Base-by-base conservation (phyloP, 2,888 invertebrate genomes). In the Gibbula magus region DNA sequence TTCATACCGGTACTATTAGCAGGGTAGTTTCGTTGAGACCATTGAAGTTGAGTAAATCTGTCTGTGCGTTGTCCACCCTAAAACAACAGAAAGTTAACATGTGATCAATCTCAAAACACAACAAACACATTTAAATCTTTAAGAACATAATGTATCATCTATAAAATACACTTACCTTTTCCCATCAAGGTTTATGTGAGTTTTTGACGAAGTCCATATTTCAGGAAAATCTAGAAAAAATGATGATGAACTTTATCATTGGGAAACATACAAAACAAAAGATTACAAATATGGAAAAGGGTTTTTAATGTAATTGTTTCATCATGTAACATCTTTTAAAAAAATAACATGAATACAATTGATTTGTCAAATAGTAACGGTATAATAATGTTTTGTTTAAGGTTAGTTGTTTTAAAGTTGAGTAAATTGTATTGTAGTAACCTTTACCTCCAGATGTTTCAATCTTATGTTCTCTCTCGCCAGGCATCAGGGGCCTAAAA, bases 381-480 rank as follows among this genome's bases (percentile, higher is more conserved):
- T n/a, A n/a, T n/a, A n/a, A n/a, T n/a, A n/a, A n/a, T n/a, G n/a
- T n/a, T n/a, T 75, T 35, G 35, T 35, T 29, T 8, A 5, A 51
- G 16, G 18, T 1, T 22, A 53, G 10, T n/a, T 5, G 3, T 13
- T n/a, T n/a, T n/a, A n/a, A n/a, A n/a, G 51, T 61, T 7, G 39
- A 39, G 13, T 13, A n/a, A 22, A 75, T 5, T 53, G 29, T 29
- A 0, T 29, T 7, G 3, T 3, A 25, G 13, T 29, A 25, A 22
- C 13, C n/a, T 16, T 16, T 79, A 82, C 84, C 84, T 75, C 84
- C 84, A 32, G 84, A 81, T 8, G 82, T 52, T 25, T 35, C 39
- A 75, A 25, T 80, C 53, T 61, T 76, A 76, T 78, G 81, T 18
- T 53, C 45, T 77, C 18, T 80, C 75, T 79, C 76, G 18, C 79